Base-by-base conservation (phyloP, 2,113 vertebrate genomes). In the Pan paniscus region DNA sequence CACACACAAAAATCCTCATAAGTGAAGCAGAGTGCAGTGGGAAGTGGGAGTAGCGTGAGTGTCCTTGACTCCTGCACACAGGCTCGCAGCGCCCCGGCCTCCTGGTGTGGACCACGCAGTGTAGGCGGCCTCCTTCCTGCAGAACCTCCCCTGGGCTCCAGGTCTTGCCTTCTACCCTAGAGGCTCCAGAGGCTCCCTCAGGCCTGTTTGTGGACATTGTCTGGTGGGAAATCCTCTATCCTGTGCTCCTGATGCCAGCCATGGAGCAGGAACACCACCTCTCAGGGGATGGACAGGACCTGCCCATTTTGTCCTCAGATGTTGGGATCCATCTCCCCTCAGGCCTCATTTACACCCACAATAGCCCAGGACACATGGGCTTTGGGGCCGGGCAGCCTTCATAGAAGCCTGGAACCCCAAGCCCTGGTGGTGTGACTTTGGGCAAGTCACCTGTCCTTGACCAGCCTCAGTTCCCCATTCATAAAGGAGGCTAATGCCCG, bases 261-360 rank as follows among this genome's bases (percentile, higher is more conserved):
- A 9, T 75, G 2, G 32, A 64, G 59, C 13, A 5, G 88, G 27
- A 70, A 40, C n/a, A 85, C 16, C 0, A 13, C 4, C 67, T 48
- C 68, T 32, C 83, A 50, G 72, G 23, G 43, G 67, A 57, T 52
- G 27, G 68, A 73, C 35, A 83, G 40, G 6, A 79, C 48, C 17
- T 94, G 30, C 32, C 40, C 17, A 70, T 83, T 94, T 97, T 90
- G 88, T 94, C 55, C 83, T 93, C 18, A 59, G 78, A 84, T 5
- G 3, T 72, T 70, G 14, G 87, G 72, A 11, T 70, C 35, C 46
- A 59, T 79, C 25, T 90, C 23, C 32, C 40, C 40, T 59, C 55
- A 16, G 52, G n/a, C 80, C 18, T 93, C 48, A 79, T 78, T 95
- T 6, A 87, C 2, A 79, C 46, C 52, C 18, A 35, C 79, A 43